phyloP scores from a whole-genome alignment of 1,140 invertebrate genomes.

The Neotoxoptera formosana region DNA sequence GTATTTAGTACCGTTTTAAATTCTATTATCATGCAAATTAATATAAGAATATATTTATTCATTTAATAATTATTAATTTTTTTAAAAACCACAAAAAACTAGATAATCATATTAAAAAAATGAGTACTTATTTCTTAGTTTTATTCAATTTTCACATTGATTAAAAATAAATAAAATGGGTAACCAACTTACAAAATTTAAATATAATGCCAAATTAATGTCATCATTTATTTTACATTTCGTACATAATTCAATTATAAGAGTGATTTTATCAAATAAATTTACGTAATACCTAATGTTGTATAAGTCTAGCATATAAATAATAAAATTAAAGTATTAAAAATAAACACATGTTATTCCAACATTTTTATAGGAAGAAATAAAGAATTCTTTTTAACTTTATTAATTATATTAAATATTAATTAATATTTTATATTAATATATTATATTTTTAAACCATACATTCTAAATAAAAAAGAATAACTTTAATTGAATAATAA shows the following conservation, averaged over 20 bases:
- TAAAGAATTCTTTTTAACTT: neutral
- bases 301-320: neutral
- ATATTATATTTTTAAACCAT: neutral
- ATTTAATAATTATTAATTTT: neutral
- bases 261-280: neutral
- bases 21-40: no score
- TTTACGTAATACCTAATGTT: neutral
- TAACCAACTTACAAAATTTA: neutral
- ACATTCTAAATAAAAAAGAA: neutral
- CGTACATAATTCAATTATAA: no score
- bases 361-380: neutral
- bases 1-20: no score
- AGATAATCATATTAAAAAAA: neutral
- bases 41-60: neutral
- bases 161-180: neutral
- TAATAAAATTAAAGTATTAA: no score
- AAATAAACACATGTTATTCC: neutral
- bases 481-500: conserved; percentile 8
- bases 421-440: no score
- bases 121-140: neutral
- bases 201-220: neutral
- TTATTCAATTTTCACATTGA: neutral
- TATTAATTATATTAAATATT: no score
- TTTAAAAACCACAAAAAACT: neutral
- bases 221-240: neutral